Conservation (phyloP, 2,888 invertebrate genomes). For the Linyphia triangularis region DNA sequence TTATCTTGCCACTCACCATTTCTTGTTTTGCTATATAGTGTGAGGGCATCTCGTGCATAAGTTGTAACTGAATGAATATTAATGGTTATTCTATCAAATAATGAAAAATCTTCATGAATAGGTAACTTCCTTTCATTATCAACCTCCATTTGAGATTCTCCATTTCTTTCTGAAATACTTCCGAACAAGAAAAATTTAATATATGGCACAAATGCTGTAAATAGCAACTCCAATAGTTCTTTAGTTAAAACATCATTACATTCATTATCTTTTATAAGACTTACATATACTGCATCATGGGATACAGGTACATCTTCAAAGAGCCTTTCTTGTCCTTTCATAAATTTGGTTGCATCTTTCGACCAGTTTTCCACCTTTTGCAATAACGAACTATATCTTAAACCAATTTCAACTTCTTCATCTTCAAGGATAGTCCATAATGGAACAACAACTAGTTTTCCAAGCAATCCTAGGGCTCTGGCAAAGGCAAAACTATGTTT, state of each 20-base stretch:
- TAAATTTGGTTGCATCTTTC: constrained; percentile 71
- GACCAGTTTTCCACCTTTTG: constrained; percentile 64
- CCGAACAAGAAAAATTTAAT: constrained; percentile 49
- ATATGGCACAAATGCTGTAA: constrained; percentile 65
- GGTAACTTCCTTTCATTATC: constrained; percentile 4
- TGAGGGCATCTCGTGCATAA: constrained; percentile 66
- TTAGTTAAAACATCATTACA: constrained; percentile 64
- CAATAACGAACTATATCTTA: constrained; percentile 48
- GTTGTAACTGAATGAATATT: constrained; percentile 59
- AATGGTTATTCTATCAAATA: constrained; percentile 66
- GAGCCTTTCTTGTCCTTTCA: constrained; percentile 70
- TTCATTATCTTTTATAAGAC: constrained; percentile 71
- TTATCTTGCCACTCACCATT: constrained; percentile 70
- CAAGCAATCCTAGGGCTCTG: constrained; percentile 59
- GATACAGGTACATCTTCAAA: constrained; percentile 73
- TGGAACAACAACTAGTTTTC: constrained; percentile 67
- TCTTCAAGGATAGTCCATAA: constrained; percentile 72
- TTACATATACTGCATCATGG: constrained; percentile 73
- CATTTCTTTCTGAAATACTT: constrained; percentile 41
- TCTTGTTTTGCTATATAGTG: constrained; percentile 52
- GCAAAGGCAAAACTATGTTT: constrained; percentile 67
- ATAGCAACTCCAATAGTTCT: constrained; percentile 62
- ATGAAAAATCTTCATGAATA: constrained; percentile 61
- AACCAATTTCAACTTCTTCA: constrained; percentile 59
- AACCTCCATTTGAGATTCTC: constrained; percentile 40